phyloP scores from a whole-genome alignment of 2,888 invertebrate genomes.

The Euphydryas editha region DNA sequence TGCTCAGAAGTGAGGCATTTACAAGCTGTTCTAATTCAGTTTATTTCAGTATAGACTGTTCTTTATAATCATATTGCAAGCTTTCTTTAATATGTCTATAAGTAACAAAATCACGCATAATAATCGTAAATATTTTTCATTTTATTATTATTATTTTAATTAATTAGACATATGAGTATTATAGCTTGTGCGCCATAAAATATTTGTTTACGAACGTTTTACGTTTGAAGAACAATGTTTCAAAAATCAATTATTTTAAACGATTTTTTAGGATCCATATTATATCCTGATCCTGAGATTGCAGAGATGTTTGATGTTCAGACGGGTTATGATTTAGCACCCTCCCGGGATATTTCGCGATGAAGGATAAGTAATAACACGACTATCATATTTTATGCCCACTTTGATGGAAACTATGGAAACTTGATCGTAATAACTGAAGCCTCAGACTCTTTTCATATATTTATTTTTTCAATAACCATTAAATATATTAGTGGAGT shows the following conservation, averaged over 20 bases:
- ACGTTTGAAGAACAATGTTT: neutral
- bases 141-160: no score
- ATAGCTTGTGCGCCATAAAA: no score
- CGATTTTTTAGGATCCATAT: slow-evolving; percentile 12
- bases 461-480: neutral
- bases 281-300: slow-evolving; percentile 55
- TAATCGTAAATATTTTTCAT: no score
- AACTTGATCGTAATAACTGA: slow-evolving; percentile 15
- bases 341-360: slow-evolving; percentile 38
- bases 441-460: neutral
- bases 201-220: no score
- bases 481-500: neutral
- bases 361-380: slow-evolving; percentile 41
- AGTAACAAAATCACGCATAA: no score
- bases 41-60: no score
- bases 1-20: no score
- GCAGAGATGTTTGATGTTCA: slow-evolving; percentile 67
- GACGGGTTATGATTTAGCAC: slow-evolving; percentile 53
- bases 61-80: no score
- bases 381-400: slow-evolving; percentile 29
- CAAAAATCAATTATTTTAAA: slow-evolving; percentile 10
- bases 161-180: no score
- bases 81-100: no score
- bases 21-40: no score
- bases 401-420: slow-evolving; percentile 22